These are phyloP conservation scores for Sphenopsis melanotis DNA, from an alignment of 2,797 vertebrate species.

Conservation along the genomic window DNA sequence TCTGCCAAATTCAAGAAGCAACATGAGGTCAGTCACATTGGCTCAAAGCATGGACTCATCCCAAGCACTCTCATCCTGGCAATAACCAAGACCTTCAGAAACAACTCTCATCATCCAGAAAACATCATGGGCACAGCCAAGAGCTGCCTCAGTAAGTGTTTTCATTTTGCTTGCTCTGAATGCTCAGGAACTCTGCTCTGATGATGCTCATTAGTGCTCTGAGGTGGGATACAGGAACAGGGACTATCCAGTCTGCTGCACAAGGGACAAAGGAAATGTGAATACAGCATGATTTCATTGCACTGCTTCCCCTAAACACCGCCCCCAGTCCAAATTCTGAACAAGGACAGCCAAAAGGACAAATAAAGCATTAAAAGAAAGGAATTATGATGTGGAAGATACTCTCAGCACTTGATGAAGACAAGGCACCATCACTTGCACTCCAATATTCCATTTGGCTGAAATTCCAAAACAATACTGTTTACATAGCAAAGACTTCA, in stretches of 20 bases:
- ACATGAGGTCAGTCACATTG: background rate
- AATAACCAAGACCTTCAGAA: background rate
- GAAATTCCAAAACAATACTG: background rate
- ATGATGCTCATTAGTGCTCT: accelerated
- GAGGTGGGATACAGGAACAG: background rate
- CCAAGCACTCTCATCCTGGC: background rate
- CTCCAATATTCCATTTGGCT: background rate
- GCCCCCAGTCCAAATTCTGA: background rate
- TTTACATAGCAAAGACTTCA: background rate
- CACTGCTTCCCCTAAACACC: background rate
- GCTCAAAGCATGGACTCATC: background rate
- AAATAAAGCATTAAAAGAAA: background rate
- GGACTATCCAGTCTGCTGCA: background rate
- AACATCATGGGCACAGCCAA: background rate
- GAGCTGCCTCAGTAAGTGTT: background rate
- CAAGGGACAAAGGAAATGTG: background rate
- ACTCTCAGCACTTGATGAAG: background rate
- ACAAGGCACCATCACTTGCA: background rate
- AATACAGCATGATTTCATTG: background rate
- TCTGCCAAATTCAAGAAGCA: background rate
- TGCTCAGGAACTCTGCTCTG: background rate
- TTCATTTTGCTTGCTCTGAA: background rate
- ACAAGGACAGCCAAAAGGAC: background rate
- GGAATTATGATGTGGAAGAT: background rate
- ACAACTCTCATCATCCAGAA: background rate